Evolutionary conservation across 2,797 vertebrate genomes (phyloP), one percentile per base, ranked within the genome.

Genomic region (Acropternis orthonyx): DNA sequence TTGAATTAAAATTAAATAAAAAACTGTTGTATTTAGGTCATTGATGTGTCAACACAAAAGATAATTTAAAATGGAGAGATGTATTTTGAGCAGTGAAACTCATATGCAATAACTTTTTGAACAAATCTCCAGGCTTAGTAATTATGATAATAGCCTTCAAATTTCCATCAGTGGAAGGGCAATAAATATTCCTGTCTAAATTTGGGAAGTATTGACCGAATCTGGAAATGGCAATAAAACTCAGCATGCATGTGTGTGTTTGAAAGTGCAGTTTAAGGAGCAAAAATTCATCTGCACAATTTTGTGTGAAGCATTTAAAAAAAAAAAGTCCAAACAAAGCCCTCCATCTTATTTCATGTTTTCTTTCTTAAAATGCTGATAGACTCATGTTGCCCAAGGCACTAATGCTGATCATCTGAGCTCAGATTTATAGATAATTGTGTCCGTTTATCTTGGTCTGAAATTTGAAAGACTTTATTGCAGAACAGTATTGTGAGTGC

Each of bases 1-100:
- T 96, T 97, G 83, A 96, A 97, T 97, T 97, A 86, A 96, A 97
- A 97, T 95, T 66, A 95, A 97, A 83, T 95, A 91, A 94, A 92
- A 94, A 84, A 77, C 68, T 93, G 34, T 76, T 91, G 61, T 79
- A 48, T 71, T 95, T 71, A 82, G 79, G 76, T 94, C 69, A 90
- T 76, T 80, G 89, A 71, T 96, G 72, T 95, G 93, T 94, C 92
- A 95, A 95, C 82, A 94, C 83, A 85, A 95, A 96, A 96, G 84
- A 66, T 68, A 93, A 86, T 58, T 92, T 92, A 95, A 95, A 95
- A 95, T 67, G 66, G 95, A 91, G 85, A 89, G 73, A 85, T 93
- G 52, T 81, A 67, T 51, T 94, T 85, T 95, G 72, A 96, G 80
- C 37, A 0, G 80, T 88, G 93, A 94, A 96, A 94, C 75, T 76